Evolutionary conservation across 2,113 vertebrate species (phyloP).

Genomic region (Brienomyrus brachyistius): DNA sequence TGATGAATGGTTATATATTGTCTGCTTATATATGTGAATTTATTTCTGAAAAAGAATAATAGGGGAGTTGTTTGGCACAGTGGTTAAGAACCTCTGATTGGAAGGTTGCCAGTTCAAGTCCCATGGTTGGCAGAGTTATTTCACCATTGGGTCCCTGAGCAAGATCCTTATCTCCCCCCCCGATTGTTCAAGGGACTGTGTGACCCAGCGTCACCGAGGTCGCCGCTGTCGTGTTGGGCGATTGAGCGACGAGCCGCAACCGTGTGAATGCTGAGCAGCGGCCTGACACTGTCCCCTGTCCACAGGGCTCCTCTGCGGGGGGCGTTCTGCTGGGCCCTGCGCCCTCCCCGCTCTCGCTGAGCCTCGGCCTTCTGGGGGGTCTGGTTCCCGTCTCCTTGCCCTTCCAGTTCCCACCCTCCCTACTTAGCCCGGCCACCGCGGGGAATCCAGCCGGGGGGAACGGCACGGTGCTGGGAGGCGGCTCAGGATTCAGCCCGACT

Average conservation of each 20-base stretch:
- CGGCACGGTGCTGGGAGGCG: constrained; percentile 49
- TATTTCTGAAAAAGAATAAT: neutral
- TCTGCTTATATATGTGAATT: neutral
- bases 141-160: neutral
- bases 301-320: constrained; percentile 75
- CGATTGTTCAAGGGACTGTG: neutral
- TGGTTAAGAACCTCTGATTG: neutral
- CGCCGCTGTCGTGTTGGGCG: neutral
- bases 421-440: constrained; percentile 67
- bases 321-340: constrained; percentile 72
- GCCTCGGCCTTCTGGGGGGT: constrained; percentile 91
- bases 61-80: neutral
- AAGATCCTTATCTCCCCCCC: neutral
- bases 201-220: neutral
- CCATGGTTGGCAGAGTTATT: neutral
- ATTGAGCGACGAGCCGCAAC: neutral
- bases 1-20: neutral
- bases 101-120: neutral
- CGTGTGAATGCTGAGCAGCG: neutral
- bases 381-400: constrained; percentile 93
- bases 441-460: constrained; percentile 45
- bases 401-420: constrained; percentile 85
- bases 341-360: constrained; percentile 81
- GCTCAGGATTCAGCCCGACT: constrained; percentile 65
- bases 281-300: constrained; percentile 13